Conservation (phyloP, 30 jellyfish, hydroid and myxozoan species). For the Aurelia aurita complex sp. Pacific region DNA sequence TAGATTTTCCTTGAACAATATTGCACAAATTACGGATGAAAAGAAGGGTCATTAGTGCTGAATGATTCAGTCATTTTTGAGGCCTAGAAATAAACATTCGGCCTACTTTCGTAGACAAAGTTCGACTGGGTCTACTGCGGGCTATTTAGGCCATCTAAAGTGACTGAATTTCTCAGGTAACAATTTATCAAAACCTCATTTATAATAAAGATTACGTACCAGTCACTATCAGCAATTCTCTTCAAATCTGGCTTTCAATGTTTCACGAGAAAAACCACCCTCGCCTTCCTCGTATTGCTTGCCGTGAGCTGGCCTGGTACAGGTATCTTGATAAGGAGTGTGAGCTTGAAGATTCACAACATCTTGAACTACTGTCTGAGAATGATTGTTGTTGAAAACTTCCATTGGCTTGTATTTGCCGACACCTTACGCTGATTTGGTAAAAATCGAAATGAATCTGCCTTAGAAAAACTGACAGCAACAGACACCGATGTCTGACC, state of each 20-base stretch:
- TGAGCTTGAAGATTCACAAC: constrained; percentile 16
- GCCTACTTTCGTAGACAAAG: neutral
- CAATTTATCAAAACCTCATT: neutral
- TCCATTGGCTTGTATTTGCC: constrained; percentile 12
- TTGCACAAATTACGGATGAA: neutral
- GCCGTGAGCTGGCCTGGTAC: neutral
- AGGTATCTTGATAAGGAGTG: constrained; percentile 31
- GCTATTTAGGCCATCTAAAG: neutral
- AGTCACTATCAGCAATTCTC: neutral
- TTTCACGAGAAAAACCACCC: neutral
- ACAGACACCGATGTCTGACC: neutral
- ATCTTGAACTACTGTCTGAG: neutral
- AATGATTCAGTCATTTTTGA: neutral
- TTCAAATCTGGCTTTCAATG: constrained; percentile 6
- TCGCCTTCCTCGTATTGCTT: neutral
- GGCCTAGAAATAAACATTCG: neutral
- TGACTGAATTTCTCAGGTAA: constrained; percentile 6
- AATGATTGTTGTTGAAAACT: constrained; percentile 4
- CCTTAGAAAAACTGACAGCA: neutral
- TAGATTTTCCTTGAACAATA: neutral
- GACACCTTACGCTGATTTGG: constrained; percentile 14
- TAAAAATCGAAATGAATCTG: constrained; percentile 1
- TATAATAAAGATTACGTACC: neutral
- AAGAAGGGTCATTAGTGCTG: neutral
- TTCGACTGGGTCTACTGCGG: neutral